Evolutionary conservation across 2,113 vertebrate species (phyloP).

Genomic region (Monopterus albus): DNA sequence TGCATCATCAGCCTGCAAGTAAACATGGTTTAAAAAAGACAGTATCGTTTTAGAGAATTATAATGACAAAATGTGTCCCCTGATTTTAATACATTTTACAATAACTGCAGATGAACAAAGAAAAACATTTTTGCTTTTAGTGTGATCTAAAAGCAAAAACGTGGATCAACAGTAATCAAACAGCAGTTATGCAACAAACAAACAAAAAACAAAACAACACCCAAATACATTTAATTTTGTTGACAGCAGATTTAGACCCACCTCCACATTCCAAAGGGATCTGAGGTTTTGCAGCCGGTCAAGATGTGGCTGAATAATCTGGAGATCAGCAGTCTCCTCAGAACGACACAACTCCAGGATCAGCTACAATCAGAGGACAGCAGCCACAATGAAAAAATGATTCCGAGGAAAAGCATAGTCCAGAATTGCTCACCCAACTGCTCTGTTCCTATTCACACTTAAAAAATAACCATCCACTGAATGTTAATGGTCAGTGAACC

Average conservation of each 20-base stretch:
- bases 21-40: background rate
- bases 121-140: too few relatives aligned
- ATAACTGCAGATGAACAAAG: too few relatives aligned
- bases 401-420: background rate
- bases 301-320: conserved; percentile 75
- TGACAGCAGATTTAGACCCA: too few relatives aligned
- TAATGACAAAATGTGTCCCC: too few relatives aligned
- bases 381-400: background rate
- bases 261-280: conserved; percentile 65
- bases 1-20: conserved; percentile 52
- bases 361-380: conserved; percentile 60
- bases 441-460: background rate
- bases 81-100: too few relatives aligned
- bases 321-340: conserved; percentile 63
- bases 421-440: background rate
- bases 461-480: background rate
- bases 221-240: too few relatives aligned
- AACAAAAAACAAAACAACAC: background rate
- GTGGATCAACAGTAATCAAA: background rate
- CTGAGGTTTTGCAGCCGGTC: conserved; percentile 74
- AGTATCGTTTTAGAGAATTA: background rate
- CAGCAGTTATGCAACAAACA: background rate
- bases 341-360: conserved; percentile 78
- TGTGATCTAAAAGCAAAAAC: background rate
- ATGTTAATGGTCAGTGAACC: background rate